These are phyloP conservation scores for Leptoteleia sp. DNA, from an alignment of 1,140 invertebrate species.

Conservation along the genomic window DNA sequence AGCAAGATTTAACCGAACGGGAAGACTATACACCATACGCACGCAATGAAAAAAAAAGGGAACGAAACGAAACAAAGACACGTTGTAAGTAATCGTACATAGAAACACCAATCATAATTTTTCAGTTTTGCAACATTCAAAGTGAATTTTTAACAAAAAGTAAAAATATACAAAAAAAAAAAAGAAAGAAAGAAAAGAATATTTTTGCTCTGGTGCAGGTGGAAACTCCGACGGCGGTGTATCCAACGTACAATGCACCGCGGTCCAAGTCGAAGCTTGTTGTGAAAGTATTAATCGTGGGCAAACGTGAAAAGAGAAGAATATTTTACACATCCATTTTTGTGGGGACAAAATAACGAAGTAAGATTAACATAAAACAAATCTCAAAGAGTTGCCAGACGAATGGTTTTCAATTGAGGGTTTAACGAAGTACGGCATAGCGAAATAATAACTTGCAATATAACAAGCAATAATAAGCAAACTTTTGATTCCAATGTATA, in stretches of 20 bases:
- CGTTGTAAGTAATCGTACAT: constrained; percentile 62
- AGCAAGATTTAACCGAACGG: constrained; percentile 39
- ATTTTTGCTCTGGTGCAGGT: constrained; percentile 57
- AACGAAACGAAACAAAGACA: constrained; percentile 44
- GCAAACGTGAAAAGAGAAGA: constrained; percentile 60
- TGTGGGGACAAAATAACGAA: constrained; percentile 44
- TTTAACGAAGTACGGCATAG: constrained; percentile 71
- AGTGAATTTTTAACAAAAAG: constrained; percentile 62
- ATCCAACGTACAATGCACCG: neutral
- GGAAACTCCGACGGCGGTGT: constrained; percentile 3
- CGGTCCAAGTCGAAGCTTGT: constrained; percentile 35
- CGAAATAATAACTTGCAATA: constrained; percentile 79
- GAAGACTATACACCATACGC: constrained; percentile 55
- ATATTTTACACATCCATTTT: constrained; percentile 64
- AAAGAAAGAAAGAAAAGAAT: no score
- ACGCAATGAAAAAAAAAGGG: constrained; percentile 37
- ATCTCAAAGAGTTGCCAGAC: constrained; percentile 32
- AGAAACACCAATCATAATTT: constrained; percentile 62
- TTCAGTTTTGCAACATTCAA: constrained; percentile 63
- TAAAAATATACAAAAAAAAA: constrained; percentile 51
- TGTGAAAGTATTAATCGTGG: constrained; percentile 62
- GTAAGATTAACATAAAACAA: constrained; percentile 43
- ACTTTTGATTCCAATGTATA: constrained; percentile 80
- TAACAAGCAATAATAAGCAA: constrained; percentile 81
- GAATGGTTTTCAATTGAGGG: constrained; percentile 50